Conservation (phyloP, 2,888 invertebrate species). For the Lepidocyrtoides sp. region DNA sequence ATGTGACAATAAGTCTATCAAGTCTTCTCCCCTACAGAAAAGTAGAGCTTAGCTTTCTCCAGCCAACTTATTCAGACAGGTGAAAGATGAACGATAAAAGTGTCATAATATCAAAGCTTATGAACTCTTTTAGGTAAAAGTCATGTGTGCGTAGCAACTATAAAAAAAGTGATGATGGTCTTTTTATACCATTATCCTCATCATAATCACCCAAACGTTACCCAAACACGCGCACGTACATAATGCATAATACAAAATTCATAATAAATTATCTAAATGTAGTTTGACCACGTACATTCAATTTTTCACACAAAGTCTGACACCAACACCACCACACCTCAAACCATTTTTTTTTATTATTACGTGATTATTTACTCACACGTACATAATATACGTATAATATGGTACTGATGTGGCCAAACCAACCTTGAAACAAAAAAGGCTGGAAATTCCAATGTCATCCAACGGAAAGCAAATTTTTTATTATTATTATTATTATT, state of each 20-base stretch:
- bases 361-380: too few relatives aligned
- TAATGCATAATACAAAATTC: too few relatives aligned
- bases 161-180: neutral
- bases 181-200: neutral
- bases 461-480: too few relatives aligned
- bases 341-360: too few relatives aligned
- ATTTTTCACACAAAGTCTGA: neutral
- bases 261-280: too few relatives aligned
- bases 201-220: neutral
- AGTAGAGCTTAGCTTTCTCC: slow-evolving; percentile 69
- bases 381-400: too few relatives aligned
- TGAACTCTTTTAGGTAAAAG: too few relatives aligned
- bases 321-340: neutral
- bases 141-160: too few relatives aligned
- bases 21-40: slow-evolving; percentile 51
- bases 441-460: neutral
- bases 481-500: too few relatives aligned
- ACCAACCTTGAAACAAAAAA: neutral
- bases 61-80: slow-evolving; percentile 72
- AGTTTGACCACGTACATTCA: neutral
- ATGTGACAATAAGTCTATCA: slow-evolving; percentile 61
- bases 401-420: neutral
- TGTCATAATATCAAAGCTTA: too few relatives aligned
- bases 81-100: slow-evolving; percentile 13
- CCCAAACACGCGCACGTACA: neutral